Percentiles rank a stretch among this genome's conserved stretches.
phyloP scores from a whole-genome alignment of 2,888 invertebrate genomes.

The Ochlodes sylvanus region DNA sequence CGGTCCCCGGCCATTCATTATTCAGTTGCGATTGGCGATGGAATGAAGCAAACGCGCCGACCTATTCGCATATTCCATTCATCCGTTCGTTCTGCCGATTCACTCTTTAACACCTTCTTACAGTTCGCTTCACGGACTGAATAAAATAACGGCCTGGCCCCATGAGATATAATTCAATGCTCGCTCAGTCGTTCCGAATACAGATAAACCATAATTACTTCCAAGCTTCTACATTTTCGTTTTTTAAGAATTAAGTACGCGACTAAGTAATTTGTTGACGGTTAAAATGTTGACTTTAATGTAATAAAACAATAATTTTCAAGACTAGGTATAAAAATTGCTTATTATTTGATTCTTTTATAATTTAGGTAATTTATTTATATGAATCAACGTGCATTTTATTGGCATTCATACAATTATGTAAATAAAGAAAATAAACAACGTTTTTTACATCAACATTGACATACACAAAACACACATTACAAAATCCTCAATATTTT shows the following conservation, averaged over 20 bases:
- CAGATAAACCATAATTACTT: constrained; percentile 52
- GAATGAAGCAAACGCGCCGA: constrained; percentile 54
- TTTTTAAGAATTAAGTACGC: neutral
- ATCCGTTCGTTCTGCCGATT: constrained; percentile 76
- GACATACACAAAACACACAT: no score
- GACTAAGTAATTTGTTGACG: neutral
- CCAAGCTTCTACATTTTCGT: constrained; percentile 31
- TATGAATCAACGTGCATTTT: no score
- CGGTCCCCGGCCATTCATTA: constrained; percentile 65
- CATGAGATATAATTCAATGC: constrained; percentile 66
- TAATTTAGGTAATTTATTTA: no score
- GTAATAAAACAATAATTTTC: neutral
- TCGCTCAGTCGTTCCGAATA: constrained; percentile 54
- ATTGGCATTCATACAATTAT: no score
- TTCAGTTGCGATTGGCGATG: constrained; percentile 65
- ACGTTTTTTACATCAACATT: no score
- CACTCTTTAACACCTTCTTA: constrained; percentile 82
- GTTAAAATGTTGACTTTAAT: neutral
- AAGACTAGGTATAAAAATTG: no score
- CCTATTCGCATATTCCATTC: constrained; percentile 75
- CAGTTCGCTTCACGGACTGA: constrained; percentile 72
- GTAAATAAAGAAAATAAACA: no score
- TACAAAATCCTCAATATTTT: no score
- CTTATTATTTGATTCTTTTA: no score
- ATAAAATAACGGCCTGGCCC: constrained; percentile 74